A percentile compares a stretch with the other conserved stretches of the same genome.
Conservation (phyloP, 2,113 vertebrate genomes). For the Varanus komodoensis region DNA sequence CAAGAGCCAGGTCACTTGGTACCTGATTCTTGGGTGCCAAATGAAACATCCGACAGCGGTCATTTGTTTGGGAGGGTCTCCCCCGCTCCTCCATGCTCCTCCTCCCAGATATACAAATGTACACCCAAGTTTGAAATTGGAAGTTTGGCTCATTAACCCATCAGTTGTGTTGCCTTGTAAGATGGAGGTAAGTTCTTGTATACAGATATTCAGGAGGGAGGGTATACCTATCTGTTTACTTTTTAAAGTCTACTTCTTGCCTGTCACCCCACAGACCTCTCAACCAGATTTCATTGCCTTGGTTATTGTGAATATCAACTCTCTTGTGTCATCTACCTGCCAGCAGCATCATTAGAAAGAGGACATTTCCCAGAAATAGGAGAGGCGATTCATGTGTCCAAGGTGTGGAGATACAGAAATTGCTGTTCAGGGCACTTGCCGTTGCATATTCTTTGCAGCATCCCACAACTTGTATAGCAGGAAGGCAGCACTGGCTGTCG, state of each 20-base stretch:
- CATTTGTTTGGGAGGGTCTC: not conserved
- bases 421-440: not conserved
- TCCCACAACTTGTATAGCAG: too few species aligned
- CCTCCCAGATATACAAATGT: not conserved
- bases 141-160: not conserved
- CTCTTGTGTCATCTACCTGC: not conserved
- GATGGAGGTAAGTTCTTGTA: not conserved
- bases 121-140: not conserved
- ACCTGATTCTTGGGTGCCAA: not conserved
- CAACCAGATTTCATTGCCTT: not conserved
- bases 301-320: not conserved
- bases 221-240: not conserved
- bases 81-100: not conserved
- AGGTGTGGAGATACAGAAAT: not conserved
- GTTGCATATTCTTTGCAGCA: not conserved
- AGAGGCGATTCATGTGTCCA: not conserved
- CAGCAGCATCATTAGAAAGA: not conserved
- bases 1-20: not conserved
- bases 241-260: not conserved
- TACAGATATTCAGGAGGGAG: not conserved
- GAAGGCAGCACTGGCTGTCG: too few species aligned
- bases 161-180: not conserved
- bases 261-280: not conserved
- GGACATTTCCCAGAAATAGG: not conserved
- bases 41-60: not conserved